Evolutionary conservation across 2,797 vertebrate genomes (phyloP).

Genomic region (Margarornis squamiger): DNA sequence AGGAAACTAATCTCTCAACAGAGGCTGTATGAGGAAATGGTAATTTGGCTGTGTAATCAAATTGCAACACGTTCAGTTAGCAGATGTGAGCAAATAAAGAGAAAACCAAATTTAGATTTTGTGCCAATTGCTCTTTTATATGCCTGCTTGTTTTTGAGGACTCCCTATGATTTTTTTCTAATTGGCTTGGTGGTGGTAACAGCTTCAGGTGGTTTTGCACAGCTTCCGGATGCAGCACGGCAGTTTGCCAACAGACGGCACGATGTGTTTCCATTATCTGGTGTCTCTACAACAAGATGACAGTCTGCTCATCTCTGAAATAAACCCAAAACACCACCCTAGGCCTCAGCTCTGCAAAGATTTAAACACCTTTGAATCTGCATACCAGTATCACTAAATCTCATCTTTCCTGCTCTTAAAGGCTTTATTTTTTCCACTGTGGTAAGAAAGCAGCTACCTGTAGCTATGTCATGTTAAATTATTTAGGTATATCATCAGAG

Average conservation of each 20-base stretch:
- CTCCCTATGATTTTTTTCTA: slow-evolving; percentile 61
- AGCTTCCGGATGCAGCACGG: slow-evolving; percentile 53
- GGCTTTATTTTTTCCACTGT: neutral
- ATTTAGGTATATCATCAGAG: neutral
- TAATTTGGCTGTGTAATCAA: slow-evolving; percentile 75
- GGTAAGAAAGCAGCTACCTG: neutral
- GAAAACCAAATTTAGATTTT: slow-evolving; percentile 46
- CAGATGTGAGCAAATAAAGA: slow-evolving; percentile 78
- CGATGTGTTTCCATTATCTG: neutral
- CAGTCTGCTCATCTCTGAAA: neutral
- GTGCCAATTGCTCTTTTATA: slow-evolving; percentile 64
- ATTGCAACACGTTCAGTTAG: slow-evolving; percentile 69
- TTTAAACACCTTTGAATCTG: neutral
- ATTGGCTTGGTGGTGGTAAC: slow-evolving; percentile 43
- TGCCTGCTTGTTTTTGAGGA: slow-evolving; percentile 65
- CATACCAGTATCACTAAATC: neutral
- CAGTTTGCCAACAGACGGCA: slow-evolving; percentile 59
- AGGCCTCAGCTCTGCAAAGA: neutral
- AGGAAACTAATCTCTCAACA: slow-evolving; percentile 54
- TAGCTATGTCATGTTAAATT: neutral
- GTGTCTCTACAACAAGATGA: neutral
- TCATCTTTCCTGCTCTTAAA: neutral
- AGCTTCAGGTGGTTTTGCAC: neutral
- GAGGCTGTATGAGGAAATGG: slow-evolving; percentile 31
- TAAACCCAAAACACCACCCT: neutral